Percentiles rank a stretch among this genome's conserved stretches.
phyloP scores from a whole-genome alignment of 2,113 vertebrate genomes.

The Clinocottus analis region DNA sequence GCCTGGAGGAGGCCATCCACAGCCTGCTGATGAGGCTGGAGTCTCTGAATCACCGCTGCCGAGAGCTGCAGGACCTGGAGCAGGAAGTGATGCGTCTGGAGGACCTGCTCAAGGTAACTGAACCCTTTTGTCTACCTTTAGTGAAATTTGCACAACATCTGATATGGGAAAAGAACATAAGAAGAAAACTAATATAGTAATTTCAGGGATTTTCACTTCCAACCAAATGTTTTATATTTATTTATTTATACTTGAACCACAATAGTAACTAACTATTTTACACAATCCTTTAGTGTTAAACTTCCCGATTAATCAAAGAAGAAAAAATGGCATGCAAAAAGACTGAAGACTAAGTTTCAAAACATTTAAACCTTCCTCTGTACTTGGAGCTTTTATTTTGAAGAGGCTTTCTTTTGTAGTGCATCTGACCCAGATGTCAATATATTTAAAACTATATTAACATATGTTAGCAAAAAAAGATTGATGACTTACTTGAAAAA shows the following conservation, averaged over 20 bases:
- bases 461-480: background rate
- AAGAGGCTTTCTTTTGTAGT: background rate
- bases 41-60: slow-evolving; percentile 89
- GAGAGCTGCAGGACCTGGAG: slow-evolving; percentile 94
- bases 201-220: background rate
- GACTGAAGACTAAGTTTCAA: background rate
- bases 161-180: background rate
- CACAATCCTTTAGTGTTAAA: background rate
- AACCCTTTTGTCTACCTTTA: background rate
- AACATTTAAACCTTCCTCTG: background rate
- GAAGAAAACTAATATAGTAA: background rate
- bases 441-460: background rate
- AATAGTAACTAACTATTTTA: background rate
- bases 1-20: slow-evolving; percentile 94
- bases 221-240: background rate
- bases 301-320: background rate
- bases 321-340: background rate
- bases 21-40: slow-evolving; percentile 91
- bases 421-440: background rate
- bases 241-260: background rate
- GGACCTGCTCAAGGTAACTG: slow-evolving; percentile 92
- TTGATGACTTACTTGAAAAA: background rate
- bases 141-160: background rate
- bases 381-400: background rate
- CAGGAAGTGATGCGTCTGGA: slow-evolving; percentile 94